Conservation (phyloP, 2,888 invertebrate species). For the Diaperis boleti region DNA sequence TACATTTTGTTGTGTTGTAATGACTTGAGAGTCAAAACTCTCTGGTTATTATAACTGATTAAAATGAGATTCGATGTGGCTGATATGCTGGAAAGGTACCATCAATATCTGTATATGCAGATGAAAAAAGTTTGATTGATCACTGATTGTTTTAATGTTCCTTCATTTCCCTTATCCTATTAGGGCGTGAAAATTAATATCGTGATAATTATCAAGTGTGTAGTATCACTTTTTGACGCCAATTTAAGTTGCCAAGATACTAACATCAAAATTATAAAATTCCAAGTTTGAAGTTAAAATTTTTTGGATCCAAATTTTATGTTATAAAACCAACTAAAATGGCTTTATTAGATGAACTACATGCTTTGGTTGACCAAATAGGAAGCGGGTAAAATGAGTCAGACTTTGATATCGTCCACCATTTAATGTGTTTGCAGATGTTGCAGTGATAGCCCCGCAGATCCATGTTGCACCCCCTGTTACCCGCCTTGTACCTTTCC, state of each 20-base stretch:
- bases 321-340: constrained; percentile 7
- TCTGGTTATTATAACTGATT: constrained; percentile 20
- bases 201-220: too few species aligned
- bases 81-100: constrained; percentile 49
- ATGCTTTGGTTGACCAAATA: constrained; percentile 23
- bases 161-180: constrained; percentile 2
- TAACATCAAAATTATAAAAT: background rate
- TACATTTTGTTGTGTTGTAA: constrained; percentile 42
- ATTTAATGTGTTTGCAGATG: background rate
- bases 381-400: constrained; percentile 28
- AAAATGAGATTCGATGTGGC: constrained; percentile 46
- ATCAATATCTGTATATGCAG: constrained; percentile 52
- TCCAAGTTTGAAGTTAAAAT: background rate
- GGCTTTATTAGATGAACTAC: background rate
- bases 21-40: constrained; percentile 7
- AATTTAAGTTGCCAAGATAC: background rate
- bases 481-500: constrained; percentile 37
- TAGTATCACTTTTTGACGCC: background rate
- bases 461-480: constrained; percentile 12
- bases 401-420: too few species aligned
- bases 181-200: too few species aligned
- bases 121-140: constrained; percentile 58
- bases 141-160: constrained; percentile 16
- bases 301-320: constrained; percentile 10
- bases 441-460: constrained; percentile 33